Evolutionary conservation across 2,797 vertebrate species (phyloP).

Genomic region (Orientallactaga sibirica): DNA sequence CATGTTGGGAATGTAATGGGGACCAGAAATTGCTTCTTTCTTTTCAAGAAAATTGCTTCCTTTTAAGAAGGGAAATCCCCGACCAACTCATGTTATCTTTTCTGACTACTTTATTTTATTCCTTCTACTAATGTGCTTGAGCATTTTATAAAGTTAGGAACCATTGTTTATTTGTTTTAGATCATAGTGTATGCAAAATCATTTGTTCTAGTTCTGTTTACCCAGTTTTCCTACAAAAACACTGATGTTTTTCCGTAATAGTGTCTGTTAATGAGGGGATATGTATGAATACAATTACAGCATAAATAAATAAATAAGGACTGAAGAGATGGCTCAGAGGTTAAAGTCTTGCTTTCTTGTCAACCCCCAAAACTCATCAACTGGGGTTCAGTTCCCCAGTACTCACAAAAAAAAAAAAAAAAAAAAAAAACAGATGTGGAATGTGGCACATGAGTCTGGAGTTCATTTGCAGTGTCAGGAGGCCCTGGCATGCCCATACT

Average conservation of each 20-base stretch:
- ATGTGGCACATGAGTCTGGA: too few relatives aligned
- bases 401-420: too few relatives aligned
- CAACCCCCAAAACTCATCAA: too few relatives aligned
- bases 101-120: background rate
- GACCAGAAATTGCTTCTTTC: background rate
- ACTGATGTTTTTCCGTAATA: background rate
- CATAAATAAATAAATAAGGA: background rate
- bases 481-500: too few relatives aligned
- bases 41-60: background rate
- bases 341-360: too few relatives aligned
- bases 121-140: background rate
- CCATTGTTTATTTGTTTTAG: background rate
- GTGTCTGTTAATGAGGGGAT: background rate
- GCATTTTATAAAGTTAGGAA: background rate
- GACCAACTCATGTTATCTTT: background rate
- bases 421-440: too few relatives aligned
- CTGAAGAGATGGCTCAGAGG: too few relatives aligned
- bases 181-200: background rate
- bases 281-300: background rate
- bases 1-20: background rate
- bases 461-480: too few relatives aligned
- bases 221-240: background rate
- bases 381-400: too few relatives aligned
- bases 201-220: conserved; percentile 11
- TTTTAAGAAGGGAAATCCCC: background rate